Evolutionary conservation across 2,797 vertebrate genomes (phyloP), one percentile per base, ranked within the genome.

Genomic region (Tolypeutes matacus): DNA sequence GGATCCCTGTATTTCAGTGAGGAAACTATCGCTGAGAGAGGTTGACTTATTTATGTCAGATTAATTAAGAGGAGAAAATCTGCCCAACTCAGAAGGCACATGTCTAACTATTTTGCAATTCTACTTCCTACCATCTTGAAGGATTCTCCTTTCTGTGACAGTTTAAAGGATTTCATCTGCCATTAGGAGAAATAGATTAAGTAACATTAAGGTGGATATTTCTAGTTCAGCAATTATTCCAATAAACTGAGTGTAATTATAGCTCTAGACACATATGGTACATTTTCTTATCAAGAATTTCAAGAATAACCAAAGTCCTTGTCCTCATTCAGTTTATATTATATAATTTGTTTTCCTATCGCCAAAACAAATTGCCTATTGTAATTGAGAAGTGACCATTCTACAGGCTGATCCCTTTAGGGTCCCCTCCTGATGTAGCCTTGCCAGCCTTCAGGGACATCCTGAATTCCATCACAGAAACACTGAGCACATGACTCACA

Each of bases 321-420:
- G 49, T 20, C 39, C 9, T 88, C 34, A 58, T 53, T 94, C 92
- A 93, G 34, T 25, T 89, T 89, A 20, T 53, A 21, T 70, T 94
- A 17, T n/a, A 36, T 10, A 65, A 69, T 42, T 73, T n/a, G 27
- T n/a, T 46, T 72, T 72, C 20, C 58, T 58, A 34, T 5, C 4
- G 20, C 31, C 29, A 27, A 64, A 14, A 42, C 34, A 67, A 36
- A 72, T n/a, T 49, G 23, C 17, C 8, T 34, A 34, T 5, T 65
- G 21, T 2, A 29, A 23, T 6, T 67, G 60, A 83, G 25, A 73
- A 67, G 58, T 49, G 31, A 75, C 17, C 42, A 18, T 9, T 46
- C 20, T 53, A 20, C 15, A 53, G 29, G 21, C 21, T 64, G 25
- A 53, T 29, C 6, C 13, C 8, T 34, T 21, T 4, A 39, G 18